These are phyloP conservation scores for Diceros bicornis DNA, from an alignment of 2,797 vertebrate genomes.

Conservation along the genomic window DNA sequence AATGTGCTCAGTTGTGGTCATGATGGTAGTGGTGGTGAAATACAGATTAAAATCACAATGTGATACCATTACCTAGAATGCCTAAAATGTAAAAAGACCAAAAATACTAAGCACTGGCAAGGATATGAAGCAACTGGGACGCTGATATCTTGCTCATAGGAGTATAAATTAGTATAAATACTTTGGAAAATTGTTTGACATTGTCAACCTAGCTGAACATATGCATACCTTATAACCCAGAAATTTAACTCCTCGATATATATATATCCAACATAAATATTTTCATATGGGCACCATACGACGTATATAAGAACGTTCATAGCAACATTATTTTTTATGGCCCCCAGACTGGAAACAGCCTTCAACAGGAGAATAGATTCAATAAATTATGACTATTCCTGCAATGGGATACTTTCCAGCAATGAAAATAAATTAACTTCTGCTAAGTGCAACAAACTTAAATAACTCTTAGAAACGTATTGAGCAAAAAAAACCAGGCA, in stretches of 20 bases:
- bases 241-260: not conserved
- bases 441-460: not conserved
- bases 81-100: not conserved
- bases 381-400: constrained; percentile 26
- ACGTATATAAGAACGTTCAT: not conserved
- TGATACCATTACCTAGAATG: not conserved
- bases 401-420: not conserved
- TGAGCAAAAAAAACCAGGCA: not conserved
- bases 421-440: constrained; percentile 35
- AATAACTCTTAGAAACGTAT: constrained; percentile 36
- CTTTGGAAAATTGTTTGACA: constrained; percentile 20
- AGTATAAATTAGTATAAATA: not conserved
- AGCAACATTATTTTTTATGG: constrained; percentile 13
- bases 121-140: not conserved
- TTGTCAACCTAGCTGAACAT: constrained; percentile 31
- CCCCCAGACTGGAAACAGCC: constrained; percentile 32
- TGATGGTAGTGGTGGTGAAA: not conserved
- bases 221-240: not conserved
- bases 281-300: not conserved
- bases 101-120: not conserved
- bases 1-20: not conserved
- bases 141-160: not conserved
- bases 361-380: constrained; percentile 41
- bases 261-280: constrained; percentile 1
- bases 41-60: not conserved